A percentile compares a stretch with the other conserved stretches of the same genome.
Conservation (phyloP, 1,140 invertebrate species). For the Portunus trituberculatus region DNA sequence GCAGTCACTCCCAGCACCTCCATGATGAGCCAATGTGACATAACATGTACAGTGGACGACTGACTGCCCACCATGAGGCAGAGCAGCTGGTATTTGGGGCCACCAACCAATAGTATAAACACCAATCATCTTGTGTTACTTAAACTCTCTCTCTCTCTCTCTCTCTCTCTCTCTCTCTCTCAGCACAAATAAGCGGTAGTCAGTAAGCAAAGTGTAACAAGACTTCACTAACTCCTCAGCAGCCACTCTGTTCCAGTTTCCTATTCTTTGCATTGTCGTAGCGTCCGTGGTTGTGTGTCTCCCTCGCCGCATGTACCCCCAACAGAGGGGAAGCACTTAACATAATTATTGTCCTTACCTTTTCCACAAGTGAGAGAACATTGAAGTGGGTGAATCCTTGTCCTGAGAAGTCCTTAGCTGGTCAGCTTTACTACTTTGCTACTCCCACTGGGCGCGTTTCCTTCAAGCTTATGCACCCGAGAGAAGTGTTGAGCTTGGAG, state of each 20-base stretch:
- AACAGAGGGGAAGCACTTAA: too few relatives aligned
- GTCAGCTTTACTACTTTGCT: too few relatives aligned
- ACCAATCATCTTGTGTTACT: background rate
- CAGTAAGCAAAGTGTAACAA: background rate
- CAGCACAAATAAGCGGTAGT: background rate
- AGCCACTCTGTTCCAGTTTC: background rate
- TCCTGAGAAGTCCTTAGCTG: too few relatives aligned
- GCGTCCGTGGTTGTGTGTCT: background rate
- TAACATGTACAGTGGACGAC: background rate
- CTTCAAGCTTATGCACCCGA: too few relatives aligned
- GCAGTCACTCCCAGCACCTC: background rate
- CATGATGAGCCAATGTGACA: background rate
- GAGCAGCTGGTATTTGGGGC: slow-evolving; percentile 18
- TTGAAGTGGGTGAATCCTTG: too few relatives aligned
- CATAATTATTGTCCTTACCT: too few relatives aligned
- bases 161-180: background rate
- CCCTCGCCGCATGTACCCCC: background rate
- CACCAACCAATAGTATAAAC: slow-evolving; percentile 12
- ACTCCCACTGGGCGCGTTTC: too few relatives aligned
- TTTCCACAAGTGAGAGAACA: too few relatives aligned
- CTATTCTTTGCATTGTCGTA: background rate
- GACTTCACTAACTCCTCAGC: background rate
- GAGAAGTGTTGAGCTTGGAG: too few relatives aligned
- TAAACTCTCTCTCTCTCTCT: background rate
- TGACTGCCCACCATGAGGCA: background rate